Percentiles rank a stretch among this genome's conserved stretches.
phyloP scores from a whole-genome alignment of 1,140 invertebrate genomes.

The Pemphigus obesinymphae region DNA sequence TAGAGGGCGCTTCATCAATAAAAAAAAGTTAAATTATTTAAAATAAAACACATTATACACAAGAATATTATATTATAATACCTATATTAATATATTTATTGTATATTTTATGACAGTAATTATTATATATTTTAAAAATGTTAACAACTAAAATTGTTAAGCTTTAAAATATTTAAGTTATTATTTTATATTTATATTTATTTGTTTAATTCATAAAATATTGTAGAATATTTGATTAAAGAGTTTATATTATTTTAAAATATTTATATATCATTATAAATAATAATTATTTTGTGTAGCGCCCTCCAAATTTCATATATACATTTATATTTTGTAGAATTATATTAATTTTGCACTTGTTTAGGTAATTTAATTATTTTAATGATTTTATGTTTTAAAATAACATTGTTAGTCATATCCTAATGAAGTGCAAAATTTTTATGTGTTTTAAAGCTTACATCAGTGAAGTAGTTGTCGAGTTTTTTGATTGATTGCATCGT shows the following conservation, averaged over 20 bases:
- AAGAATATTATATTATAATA: too few relatives aligned
- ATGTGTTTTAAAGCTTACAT: conserved; percentile 21
- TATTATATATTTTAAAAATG: too few relatives aligned
- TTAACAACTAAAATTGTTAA: too few relatives aligned
- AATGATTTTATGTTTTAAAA: neutral
- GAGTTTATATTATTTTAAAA: neutral
- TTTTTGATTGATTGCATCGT: conserved; percentile 25
- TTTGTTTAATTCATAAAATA: neutral
- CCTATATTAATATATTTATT: too few relatives aligned
- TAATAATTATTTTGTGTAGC: neutral
- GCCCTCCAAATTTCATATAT: neutral
- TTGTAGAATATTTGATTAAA: neutral
- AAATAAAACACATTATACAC: neutral
- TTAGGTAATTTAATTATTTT: neutral
- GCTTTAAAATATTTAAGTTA: too few relatives aligned
- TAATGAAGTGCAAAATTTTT: conserved; percentile 20
- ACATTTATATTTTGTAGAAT: neutral
- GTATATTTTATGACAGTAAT: too few relatives aligned
- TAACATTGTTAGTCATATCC: neutral
- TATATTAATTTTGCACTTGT: conserved; percentile 14
- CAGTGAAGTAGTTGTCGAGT: conserved; percentile 28
- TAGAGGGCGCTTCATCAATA: neutral
- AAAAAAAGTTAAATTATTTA: neutral
- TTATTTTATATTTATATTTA: too few relatives aligned
- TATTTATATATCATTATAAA: neutral